Evolutionary conservation across 2,113 vertebrate genomes (phyloP), one percentile per base, ranked within the genome.

Genomic region (Cranoglanis bouderius): DNA sequence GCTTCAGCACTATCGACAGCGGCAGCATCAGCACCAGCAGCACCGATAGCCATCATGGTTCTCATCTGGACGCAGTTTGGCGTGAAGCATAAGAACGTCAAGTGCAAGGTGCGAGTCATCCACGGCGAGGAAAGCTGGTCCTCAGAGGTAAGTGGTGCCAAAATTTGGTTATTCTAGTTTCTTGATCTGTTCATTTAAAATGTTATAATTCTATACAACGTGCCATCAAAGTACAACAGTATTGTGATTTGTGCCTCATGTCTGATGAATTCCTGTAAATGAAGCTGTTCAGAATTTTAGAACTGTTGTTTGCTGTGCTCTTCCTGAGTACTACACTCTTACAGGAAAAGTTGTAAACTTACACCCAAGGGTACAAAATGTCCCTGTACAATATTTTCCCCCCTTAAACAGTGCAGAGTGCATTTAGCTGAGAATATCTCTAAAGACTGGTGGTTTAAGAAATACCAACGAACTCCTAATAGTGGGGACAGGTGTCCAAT

Each of bases 61-160:
- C 94, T 96, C 49, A 96, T 96, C 92, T 96, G 95, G 95, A 96
- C 95, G 1, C 95, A 96, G 93, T 96, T 96, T 82, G 95, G 95
- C 77, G 91, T 96, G 18, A 96, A 96, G 91, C 90, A 94, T 90
- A 96, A 96, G 93, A 96, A 96, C 85, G 95, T 96, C 84, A 96
- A 95, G 92, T 96, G 95, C 92, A 96, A 96, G 93, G 95, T 96
- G 85, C 94, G 95, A 21, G 94, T 94, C 2, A 94, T 96, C 93
- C 95, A 96, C 94, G 91, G 95, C 24, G 95, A 95, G 0, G 95
- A 96, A 93, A 95, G 93, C 94, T 95, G 93, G 0, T 92, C 93
- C 2, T 95, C 95, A 51, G 94, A 94, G 88, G 95, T 96, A 84
- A 95, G 95, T 93, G 40, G 38, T 32, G 38, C 35, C 16, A 26